phyloP scores from a whole-genome alignment of 2,888 invertebrate species.

The Athalia circularis region DNA sequence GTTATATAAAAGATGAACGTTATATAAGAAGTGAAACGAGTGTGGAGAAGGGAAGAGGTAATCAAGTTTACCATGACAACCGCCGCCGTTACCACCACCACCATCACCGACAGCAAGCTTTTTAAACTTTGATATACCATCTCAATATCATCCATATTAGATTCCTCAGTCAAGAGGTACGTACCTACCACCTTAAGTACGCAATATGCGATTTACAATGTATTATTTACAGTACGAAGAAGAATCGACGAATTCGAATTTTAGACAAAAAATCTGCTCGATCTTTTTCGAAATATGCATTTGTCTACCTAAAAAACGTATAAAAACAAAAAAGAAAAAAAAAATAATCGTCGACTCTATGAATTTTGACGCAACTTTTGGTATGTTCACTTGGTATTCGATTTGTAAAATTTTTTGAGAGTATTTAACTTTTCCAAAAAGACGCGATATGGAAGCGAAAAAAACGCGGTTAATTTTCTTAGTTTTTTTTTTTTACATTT shows the following conservation, averaged over 20 bases:
- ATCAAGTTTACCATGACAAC: constrained; percentile 43
- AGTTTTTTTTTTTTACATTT: too few species aligned
- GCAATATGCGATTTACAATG: constrained; percentile 13
- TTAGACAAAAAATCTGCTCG: background rate
- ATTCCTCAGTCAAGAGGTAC: constrained; percentile 36
- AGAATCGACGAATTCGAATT: constrained; percentile 26
- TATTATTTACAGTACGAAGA: too few species aligned
- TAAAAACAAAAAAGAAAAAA: too few species aligned
- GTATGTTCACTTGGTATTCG: too few species aligned
- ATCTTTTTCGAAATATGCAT: too few species aligned
- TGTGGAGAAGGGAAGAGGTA: background rate
- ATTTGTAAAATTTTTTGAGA: too few species aligned
- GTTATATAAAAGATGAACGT: background rate
- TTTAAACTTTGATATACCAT: constrained; percentile 38
- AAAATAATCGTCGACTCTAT: too few species aligned
- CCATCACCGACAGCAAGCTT: background rate
- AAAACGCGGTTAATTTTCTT: too few species aligned
- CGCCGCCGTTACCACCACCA: background rate
- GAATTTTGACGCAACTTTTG: too few species aligned
- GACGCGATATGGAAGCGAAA: too few species aligned
- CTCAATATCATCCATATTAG: constrained; percentile 42
- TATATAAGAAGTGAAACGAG: background rate
- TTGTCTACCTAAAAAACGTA: too few species aligned
- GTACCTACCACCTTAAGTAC: constrained; percentile 5
- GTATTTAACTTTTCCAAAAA: too few species aligned